Base-by-base conservation (phyloP, 1,140 invertebrate species). In the Rhyacophila brunnea region DNA sequence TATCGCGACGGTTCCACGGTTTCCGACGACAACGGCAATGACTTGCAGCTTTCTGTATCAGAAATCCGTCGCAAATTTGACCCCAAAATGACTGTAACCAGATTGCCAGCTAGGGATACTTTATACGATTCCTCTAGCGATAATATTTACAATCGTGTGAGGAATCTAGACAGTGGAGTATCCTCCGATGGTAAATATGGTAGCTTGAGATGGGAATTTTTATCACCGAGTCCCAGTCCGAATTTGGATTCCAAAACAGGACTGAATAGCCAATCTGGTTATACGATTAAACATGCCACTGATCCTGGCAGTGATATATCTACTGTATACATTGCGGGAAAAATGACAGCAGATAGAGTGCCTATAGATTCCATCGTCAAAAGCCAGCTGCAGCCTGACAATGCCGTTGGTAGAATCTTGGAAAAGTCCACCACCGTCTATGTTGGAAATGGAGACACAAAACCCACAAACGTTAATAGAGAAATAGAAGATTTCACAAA, bases 41-140 rank as follows among this genome's bases (percentile, higher is more conserved):
- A 78, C 54, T 72, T 80, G 51, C 74, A 64, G 19, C 67, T 78
- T 13, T 77, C 80, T 11, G 80, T 83, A 15, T 79, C 78, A 1
- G 81, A 83, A 47, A 79, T 83, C 55, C 70, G 80, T 20, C 78
- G 78, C 61, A 72, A 74, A 47, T 82, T 83, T 67, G 81, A 78
- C 60, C 59, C 69, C 7, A 78, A 78, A 68, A 78, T 78, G 75
- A 70, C 77, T 1, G 75, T 76, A n/a, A 77, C 76, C 6, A 75
- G 75, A 60, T 63, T 77, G 17, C 75, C 74, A 3, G 65, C 73
- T 1, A 73, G 75, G 48, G 74, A 79, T 4, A 57, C 70, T 1
- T 48, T 54, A 1, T 55, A 70, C 10, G 71, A 70, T 53, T 69
- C 68, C 6, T 67, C 68, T 0, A 70, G 74, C 13, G 75, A 78